Evolutionary conservation across 2,888 invertebrate species (phyloP), one percentile per base, ranked within the genome.

Genomic region (Thereva nobilitata): DNA sequence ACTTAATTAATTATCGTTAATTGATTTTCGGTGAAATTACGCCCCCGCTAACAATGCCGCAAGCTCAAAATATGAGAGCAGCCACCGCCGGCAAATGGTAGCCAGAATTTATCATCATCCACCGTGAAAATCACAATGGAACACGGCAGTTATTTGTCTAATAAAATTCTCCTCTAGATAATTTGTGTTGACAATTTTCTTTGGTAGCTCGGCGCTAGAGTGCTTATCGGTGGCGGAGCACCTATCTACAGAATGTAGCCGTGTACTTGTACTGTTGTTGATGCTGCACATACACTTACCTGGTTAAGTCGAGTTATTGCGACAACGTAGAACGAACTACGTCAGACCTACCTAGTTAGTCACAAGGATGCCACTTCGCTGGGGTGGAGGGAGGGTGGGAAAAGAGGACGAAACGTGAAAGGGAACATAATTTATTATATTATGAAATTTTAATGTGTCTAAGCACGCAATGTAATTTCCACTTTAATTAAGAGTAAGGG

Each of bases 401-500:
- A n/a, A n/a, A n/a, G n/a, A n/a, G n/a, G n/a, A n/a, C n/a, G n/a
- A n/a, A n/a, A 61, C 41, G 61, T 61, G 50, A 61, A 61, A 61
- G 38, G 50, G 61, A 61, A 61, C 61, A 61, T 61, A 61, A 61
- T 61, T 61, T 61, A 61, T 61, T 71, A 70, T 70, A 70, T 71
- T 71, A 70, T 71, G 70, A 75, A 75, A 76, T 74, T 76, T 79
- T 79, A 79, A 79, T 79, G 79, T 79, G 79, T 80, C 79, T 80
- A 80, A 78, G 79, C 79, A 80, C 80, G 79, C 80, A 80, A 77
- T 76, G 78, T 79, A 79, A 80, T 80, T 80, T 79, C 61, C 75
- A 76, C 77, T 79, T 80, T 80, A 80, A 80, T 80, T 79, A 79
- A 79, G 76, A 66, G 66, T 45, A 61, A 57, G 56, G 65, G 66